phyloP scores from a whole-genome alignment of 1,140 invertebrate genomes.

The roundworm (Caenorhabditis elegans) region DNA sequence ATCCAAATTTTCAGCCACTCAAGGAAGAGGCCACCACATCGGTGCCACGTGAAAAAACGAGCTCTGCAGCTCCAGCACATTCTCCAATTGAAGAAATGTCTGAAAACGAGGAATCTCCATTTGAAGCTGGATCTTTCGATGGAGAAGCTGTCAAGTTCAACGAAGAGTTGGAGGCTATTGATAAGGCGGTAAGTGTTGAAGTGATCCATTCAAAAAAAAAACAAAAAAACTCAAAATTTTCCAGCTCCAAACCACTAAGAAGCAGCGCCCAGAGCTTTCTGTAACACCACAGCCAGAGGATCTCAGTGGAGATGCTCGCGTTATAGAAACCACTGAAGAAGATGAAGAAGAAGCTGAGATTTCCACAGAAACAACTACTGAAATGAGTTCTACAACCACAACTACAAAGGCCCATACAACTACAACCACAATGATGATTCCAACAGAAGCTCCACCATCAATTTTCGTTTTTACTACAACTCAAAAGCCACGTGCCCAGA shows the following conservation, averaged over 20 bases:
- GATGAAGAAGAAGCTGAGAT: neutral
- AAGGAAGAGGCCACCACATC: neutral
- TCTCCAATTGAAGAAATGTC: neutral
- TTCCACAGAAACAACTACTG: neutral
- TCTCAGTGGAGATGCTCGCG: neutral
- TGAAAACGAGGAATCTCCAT: neutral
- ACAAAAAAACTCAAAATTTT: too few relatives aligned
- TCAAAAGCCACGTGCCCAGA: neutral
- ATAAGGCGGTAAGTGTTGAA: neutral
- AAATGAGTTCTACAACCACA: neutral
- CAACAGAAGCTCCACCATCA: neutral
- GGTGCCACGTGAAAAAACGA: neutral
- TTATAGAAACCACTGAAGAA: neutral
- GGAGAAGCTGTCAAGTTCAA: too few relatives aligned
- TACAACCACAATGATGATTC: neutral
- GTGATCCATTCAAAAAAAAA: too few relatives aligned
- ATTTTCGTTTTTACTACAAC: slow-evolving; percentile 14
- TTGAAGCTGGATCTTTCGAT: neutral
- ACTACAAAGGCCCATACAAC: neutral
- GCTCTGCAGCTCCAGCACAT: neutral
- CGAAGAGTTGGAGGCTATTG: neutral
- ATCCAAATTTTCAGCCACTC: neutral
- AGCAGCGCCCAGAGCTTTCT: neutral
- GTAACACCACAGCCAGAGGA: neutral
- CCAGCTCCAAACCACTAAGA: neutral